Conservation (phyloP, 2,113 vertebrate genomes). For the Alaudala cheleensis region DNA sequence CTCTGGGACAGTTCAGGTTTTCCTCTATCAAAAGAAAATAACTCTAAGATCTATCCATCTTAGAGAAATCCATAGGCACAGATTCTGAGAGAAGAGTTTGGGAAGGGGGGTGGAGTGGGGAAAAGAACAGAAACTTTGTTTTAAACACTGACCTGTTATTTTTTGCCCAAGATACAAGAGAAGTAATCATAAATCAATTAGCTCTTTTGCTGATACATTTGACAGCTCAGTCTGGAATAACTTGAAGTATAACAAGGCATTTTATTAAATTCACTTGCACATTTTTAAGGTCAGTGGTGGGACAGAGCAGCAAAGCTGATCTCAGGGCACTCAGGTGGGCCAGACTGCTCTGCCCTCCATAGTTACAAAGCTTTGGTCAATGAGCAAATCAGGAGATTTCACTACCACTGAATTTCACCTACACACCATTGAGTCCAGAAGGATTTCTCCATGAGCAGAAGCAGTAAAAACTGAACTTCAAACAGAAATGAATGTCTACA, state of each 20-base stretch:
- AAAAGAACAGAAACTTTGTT: not conserved
- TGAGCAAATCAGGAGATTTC: not conserved
- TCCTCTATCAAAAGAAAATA: not conserved
- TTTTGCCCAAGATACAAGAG: not conserved
- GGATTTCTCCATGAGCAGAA: not conserved
- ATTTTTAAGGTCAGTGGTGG: not conserved
- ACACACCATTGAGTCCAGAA: not conserved
- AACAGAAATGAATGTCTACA: not conserved
- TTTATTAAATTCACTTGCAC: not conserved
- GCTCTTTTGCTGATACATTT: not conserved
- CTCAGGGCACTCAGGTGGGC: not conserved
- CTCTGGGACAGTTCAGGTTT: not conserved
- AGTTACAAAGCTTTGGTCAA: not conserved
- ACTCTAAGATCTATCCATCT: too few relatives aligned
- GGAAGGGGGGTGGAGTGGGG: rapidly evolving
- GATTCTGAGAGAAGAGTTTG: not conserved
- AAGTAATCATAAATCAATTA: not conserved
- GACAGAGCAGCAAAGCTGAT: not conserved
- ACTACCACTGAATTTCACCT: not conserved
- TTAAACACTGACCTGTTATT: not conserved
- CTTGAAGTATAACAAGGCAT: not conserved
- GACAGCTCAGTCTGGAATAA: not conserved
- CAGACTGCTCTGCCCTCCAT: not conserved
- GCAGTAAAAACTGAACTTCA: not conserved
- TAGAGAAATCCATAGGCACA: not conserved